Evolutionary conservation across 2,113 vertebrate genomes (phyloP).

Genomic region (Uria aalge): DNA sequence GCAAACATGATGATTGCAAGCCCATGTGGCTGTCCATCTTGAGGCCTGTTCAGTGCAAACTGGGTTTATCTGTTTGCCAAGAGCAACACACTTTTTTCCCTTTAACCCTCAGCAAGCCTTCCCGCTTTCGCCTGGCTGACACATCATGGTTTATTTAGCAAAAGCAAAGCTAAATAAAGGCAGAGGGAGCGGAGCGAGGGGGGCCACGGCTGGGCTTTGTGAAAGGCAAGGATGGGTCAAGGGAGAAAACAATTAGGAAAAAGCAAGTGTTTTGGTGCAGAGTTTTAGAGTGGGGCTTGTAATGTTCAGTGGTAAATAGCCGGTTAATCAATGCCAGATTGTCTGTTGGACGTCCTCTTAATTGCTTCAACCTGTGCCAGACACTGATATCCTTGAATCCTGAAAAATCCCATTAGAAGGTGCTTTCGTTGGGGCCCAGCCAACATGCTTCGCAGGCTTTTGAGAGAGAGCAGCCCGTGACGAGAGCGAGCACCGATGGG

Average conservation of each 20-base stretch:
- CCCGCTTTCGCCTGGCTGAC: not conserved
- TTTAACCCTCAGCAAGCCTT: conserved; percentile 44
- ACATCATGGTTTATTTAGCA: not conserved
- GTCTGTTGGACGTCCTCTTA: not conserved
- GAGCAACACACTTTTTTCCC: conserved; percentile 2
- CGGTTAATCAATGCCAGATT: conserved; percentile 30
- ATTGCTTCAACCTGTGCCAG: conserved; percentile 51
- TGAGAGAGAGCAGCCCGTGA: not conserved
- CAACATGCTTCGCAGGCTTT: not conserved
- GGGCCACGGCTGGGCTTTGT: not conserved
- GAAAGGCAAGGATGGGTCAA: not conserved
- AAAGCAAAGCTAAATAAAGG: not conserved
- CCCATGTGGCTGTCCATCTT: not conserved
- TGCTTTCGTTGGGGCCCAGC: conserved; percentile 43
- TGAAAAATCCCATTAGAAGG: conserved; percentile 55
- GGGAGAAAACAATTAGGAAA: not conserved
- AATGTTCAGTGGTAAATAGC: not conserved
- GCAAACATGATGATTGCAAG: not conserved
- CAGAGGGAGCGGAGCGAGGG: not conserved
- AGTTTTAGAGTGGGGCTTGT: not conserved
- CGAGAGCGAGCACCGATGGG: fast-evolving
- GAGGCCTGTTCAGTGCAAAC: not conserved
- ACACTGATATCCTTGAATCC: conserved; percentile 46
- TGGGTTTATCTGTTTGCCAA: conserved; percentile 30
- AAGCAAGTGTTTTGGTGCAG: not conserved